A percentile compares a stretch with the other conserved stretches of the same genome.
Conservation (phyloP, 2,797 vertebrate species). For the Eupleurogrammus muticus region DNA sequence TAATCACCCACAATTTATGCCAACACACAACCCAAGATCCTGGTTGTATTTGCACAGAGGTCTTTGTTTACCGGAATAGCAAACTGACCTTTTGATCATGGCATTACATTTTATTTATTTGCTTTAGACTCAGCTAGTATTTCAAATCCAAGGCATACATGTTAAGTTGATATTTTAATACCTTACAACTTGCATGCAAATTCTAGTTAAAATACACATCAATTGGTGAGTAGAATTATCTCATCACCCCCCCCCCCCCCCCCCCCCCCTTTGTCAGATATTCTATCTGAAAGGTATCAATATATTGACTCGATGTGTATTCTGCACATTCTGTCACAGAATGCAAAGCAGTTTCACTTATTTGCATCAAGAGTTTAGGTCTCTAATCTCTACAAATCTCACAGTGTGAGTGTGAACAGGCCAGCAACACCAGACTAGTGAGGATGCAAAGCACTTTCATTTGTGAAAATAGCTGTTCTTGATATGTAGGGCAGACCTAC, state of each 20-base stretch:
- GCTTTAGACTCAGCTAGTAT: background rate
- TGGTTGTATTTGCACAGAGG: background rate
- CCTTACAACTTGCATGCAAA: background rate
- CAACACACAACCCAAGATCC: background rate
- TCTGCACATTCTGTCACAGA: background rate
- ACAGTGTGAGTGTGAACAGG: too few relatives aligned
- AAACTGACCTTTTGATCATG: background rate
- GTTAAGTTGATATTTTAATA: background rate
- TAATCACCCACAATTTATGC: background rate
- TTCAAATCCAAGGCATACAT: background rate
- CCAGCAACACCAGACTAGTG: background rate
- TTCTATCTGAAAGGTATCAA: background rate
- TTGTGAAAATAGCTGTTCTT: background rate
- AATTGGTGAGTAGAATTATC: constrained; percentile 62
- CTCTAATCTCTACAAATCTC: too few relatives aligned
- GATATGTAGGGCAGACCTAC: background rate
- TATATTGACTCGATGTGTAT: background rate
- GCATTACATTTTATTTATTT: background rate
- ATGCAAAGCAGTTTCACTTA: background rate
- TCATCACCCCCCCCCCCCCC: background rate
- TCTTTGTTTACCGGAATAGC: background rate
- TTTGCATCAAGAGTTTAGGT: background rate
- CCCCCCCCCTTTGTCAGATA: background rate
- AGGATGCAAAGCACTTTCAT: background rate
- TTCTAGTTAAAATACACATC: constrained; percentile 8